Evolutionary conservation across 2,113 vertebrate species (phyloP), one percentile per base, ranked within the genome.

Genomic region (Pteronura brasiliensis): DNA sequence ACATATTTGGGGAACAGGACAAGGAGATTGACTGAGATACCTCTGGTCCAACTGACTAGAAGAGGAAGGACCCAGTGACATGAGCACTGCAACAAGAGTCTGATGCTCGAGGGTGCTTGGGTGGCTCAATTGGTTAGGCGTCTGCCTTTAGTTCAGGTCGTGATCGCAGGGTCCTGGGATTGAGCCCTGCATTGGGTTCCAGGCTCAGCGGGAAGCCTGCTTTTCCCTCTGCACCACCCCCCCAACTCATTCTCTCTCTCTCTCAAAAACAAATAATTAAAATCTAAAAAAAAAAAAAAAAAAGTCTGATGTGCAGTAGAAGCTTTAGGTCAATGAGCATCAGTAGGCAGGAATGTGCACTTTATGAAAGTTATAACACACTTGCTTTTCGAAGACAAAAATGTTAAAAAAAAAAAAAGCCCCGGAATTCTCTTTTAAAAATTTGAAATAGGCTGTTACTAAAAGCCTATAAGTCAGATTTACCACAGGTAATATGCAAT

Each of bases 1-100:
- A 15, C 0, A 0, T 0, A 0, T 15, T 0, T 31, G 55, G 80
- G 59, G 44, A 69, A 52, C 2, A 23, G 34, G 20, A 25, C 2
- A 6, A 55, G 36, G 15, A 80, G 23, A 13, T 6, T 27, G 21
- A 34, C 1, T 17, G 34, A 63, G 71, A 44, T 7, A 14, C 0
- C 63, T 65, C 36, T 42, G 27, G 57, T 63, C 77, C 65, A 8
- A 8, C 49, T 20, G 12, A 29, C 29, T 13, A 47, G 29, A 59
- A 80, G 29, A 34, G 3, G 25, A 74, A 11, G 21, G 14, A 4
- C 20, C 11, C 12, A 4, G 14, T 15, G 57, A 36, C 57, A 63
- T 1, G 4, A 17, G 18, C 10, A 14, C 1, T 74, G 15, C 10
- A 11, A n/a, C 4, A 7, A 34, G 93, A 69, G 31, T 34, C 31